Evolutionary conservation across 2,113 vertebrate species (phyloP).

Genomic region (Malurus elegans): DNA sequence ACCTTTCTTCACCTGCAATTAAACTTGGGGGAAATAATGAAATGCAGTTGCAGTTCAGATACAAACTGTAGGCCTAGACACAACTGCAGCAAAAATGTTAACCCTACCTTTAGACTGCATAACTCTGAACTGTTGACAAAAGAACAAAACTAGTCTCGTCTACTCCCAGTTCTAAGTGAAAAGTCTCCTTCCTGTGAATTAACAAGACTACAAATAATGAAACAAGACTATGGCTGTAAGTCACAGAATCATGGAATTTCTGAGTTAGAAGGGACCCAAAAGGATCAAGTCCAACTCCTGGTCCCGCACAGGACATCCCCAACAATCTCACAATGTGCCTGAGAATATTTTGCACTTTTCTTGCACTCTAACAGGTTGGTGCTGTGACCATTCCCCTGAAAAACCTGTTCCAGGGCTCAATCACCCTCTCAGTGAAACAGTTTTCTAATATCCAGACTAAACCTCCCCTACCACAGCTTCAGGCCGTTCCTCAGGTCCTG

Average conservation of each 20-base stretch:
- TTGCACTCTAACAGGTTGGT: background rate
- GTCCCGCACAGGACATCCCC: rapidly evolving
- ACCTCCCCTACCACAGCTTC: background rate
- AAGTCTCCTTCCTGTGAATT: background rate
- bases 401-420: background rate
- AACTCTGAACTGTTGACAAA: background rate
- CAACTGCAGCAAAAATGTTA: background rate
- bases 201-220: background rate
- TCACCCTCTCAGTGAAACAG: background rate
- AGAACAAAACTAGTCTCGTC: background rate
- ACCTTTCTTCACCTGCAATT: background rate
- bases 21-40: background rate
- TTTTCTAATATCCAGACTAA: background rate
- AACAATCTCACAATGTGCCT: background rate
- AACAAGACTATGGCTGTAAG: background rate
- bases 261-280: background rate
- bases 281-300: background rate
- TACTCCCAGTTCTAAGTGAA: background rate
- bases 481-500: background rate
- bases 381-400: no score
- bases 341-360: background rate
- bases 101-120: background rate
- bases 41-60: background rate
- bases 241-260: background rate
- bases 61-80: background rate